These are phyloP conservation scores for Dendropsophus ebraccatus DNA, from an alignment of 2,113 vertebrate species.

Conservation along the genomic window DNA sequence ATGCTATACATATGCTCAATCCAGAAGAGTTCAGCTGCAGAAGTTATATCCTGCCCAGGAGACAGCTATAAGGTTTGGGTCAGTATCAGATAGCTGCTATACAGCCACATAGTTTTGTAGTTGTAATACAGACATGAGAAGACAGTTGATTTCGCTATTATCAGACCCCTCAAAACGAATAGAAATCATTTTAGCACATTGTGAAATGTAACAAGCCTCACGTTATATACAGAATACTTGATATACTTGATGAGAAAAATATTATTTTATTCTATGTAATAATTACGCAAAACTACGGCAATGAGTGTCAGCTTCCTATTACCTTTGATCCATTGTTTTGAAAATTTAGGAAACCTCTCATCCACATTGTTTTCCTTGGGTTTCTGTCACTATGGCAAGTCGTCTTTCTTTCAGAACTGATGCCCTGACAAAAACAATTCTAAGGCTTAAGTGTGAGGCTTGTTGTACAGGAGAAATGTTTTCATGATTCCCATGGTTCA, in stretches of 20 bases:
- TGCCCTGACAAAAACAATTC: conserved; percentile 62
- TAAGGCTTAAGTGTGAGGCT: conserved; percentile 65
- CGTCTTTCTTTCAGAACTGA: conserved; percentile 70
- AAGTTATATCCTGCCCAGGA: too few species aligned
- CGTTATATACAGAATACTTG: neutral
- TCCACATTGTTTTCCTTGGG: conserved; percentile 60
- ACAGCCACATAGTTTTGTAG: too few species aligned
- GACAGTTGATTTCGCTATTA: neutral
- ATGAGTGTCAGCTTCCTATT: neutral
- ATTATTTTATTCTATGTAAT: neutral
- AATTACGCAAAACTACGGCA: neutral
- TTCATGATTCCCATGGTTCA: conserved; percentile 71
- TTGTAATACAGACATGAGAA: neutral
- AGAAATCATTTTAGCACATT: neutral
- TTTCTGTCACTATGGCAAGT: conserved; percentile 67
- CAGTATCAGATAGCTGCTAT: too few species aligned
- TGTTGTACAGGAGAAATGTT: conserved; percentile 66
- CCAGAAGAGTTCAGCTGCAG: too few species aligned
- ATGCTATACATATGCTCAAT: too few species aligned
- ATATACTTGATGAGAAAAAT: neutral
- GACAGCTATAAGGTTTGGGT: too few species aligned
- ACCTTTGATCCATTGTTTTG: neutral
- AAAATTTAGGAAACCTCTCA: conserved; percentile 10
- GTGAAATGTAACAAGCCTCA: neutral
- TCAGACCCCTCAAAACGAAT: neutral